These are phyloP conservation scores for Drosophila burlai DNA, from an alignment of 1,140 invertebrate species.

Conservation along the genomic window DNA sequence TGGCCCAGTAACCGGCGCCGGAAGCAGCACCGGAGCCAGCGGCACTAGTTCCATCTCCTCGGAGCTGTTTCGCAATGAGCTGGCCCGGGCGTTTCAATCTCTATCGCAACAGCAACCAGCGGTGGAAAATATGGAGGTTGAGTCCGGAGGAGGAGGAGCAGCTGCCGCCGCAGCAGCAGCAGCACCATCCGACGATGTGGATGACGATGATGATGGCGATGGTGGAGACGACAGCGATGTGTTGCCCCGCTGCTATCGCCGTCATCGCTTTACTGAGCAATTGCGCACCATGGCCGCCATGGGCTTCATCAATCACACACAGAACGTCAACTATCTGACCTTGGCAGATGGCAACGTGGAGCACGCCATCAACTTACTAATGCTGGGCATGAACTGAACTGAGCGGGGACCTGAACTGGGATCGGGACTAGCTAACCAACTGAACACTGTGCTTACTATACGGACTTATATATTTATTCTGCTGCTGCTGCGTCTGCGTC, in stretches of 20 bases:
- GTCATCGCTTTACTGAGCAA: conserved; percentile 86
- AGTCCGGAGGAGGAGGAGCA: conserved; percentile 28
- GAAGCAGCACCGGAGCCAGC: conserved; percentile 28
- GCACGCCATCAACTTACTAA: conserved; percentile 93
- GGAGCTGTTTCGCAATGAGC: conserved; percentile 64
- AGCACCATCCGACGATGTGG: conserved; percentile 5
- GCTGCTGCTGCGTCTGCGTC: conserved; percentile 35
- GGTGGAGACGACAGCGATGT: conserved; percentile 69
- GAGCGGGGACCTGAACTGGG: background rate
- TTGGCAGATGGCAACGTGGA: conserved; percentile 94
- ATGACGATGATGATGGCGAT: conserved; percentile 57
- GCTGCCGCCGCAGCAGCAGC: conserved; percentile 1
- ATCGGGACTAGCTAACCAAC: background rate
- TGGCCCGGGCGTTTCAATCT: conserved; percentile 70
- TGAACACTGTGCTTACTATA: conserved; percentile 22
- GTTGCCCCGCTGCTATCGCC: conserved; percentile 68
- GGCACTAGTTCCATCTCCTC: conserved; percentile 58
- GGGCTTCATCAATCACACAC: conserved; percentile 93
- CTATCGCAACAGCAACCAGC: conserved; percentile 48
- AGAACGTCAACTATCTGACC: conserved; percentile 93
- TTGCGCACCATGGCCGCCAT: conserved; percentile 94
- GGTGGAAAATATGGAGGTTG: conserved; percentile 67
- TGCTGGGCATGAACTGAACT: conserved; percentile 86
- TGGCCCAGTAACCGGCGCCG: conserved; percentile 5
- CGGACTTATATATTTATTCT: conserved; percentile 62